Evolutionary conservation across 2,113 vertebrate genomes (phyloP), one percentile per base, ranked within the genome.

Genomic region (Silurus glanis): DNA sequence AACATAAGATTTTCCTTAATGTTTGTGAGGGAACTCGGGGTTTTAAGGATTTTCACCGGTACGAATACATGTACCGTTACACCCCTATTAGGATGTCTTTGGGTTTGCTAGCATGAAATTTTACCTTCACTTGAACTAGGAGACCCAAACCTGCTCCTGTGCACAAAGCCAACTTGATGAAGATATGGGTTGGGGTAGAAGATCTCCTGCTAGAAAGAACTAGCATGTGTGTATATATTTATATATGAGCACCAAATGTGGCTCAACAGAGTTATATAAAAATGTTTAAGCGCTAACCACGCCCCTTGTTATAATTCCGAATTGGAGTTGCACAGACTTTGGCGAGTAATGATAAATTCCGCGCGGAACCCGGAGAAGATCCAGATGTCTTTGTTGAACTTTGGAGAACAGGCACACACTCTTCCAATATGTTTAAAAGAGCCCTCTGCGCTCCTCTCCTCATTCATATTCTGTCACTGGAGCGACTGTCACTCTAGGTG

Each of bases 401-500:
- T 69, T 69, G 25, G 82, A 53, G 25, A 82, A 51, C 47, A 66
- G 45, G n/a, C 62, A 51, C 45, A 82, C 59, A 83, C 64, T 56
- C 19, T 53, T 56, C 14, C 5, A 71, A 83, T 71, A 56, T 71
- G 25, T 37, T 71, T 37, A 71, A 83, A 83, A 55, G 74, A 78
- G 64, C 51, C 17, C 59, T 25, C 49, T 67, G 49, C 45, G 23
- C 51, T 78, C 69, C 37, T 62, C 19, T 71, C 66, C 69, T 88
- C 51, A 88, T 88, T 88, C 56, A 61, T n/a, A 90, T 90, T 88
- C 83, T 78, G 74, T 21, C 28, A 66, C 49, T 10, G 51, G 71
- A 51, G 82, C 56, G 4, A 3, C 87, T 83, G 85, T 83, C 82
- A 89, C 61, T 87, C 86, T 87, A 2, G n/a, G 49, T 58, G 64